Base-by-base conservation (phyloP, 2,113 vertebrate species). In the Cochlearius cochlearius region DNA sequence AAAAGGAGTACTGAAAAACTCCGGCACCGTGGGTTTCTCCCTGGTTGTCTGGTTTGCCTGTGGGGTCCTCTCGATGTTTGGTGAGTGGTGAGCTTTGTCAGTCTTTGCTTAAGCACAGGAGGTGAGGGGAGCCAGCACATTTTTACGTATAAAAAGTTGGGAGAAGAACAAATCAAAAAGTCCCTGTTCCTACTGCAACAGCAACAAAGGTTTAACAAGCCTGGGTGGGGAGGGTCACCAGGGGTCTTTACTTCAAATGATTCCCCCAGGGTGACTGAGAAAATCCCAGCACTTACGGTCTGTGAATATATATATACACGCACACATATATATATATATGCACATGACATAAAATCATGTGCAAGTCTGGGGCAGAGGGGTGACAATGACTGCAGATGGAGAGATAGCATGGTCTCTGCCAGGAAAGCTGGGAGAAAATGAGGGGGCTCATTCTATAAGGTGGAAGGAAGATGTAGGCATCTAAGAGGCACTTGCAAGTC, bases 1-100 rank as follows among this genome's bases (percentile, higher is more conserved):
- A 9, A 99, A 99, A 95, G 99, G 99, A 14, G 99, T 99, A 7
- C 94, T 99, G 95, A 88, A 98, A 80, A 99, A 99, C 97, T 98
- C 98, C 0, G 99, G 99, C 91, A 99, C 97, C 0, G 98, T 99
- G 94, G 99, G 99, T 23, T 94, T 99, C 63, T 99, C 99, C 58
- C 96, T 99, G 90, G 49, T 99, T 15, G 97, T 99, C 81, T 99
- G 99, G 99, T 83, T 93, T 21, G 98, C 98, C 74, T 98, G 98
- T 71, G 99, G 99, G 21, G 9, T 99, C 21, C 98, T 99, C 41
- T 99, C 99, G 11, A 77, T 98, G 81, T 98, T 98, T 56, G 99
- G 99, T 99, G 96, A 97, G 98, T 96, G 58, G 11, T 58, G 88
- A 93, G 53, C 62, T 95, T 73, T 63, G 53, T 82, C 66, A 78